A percentile compares a stretch with the other conserved stretches of the same genome.
Conservation (phyloP, 2,113 vertebrate genomes). For the Butorides virescens region DNA sequence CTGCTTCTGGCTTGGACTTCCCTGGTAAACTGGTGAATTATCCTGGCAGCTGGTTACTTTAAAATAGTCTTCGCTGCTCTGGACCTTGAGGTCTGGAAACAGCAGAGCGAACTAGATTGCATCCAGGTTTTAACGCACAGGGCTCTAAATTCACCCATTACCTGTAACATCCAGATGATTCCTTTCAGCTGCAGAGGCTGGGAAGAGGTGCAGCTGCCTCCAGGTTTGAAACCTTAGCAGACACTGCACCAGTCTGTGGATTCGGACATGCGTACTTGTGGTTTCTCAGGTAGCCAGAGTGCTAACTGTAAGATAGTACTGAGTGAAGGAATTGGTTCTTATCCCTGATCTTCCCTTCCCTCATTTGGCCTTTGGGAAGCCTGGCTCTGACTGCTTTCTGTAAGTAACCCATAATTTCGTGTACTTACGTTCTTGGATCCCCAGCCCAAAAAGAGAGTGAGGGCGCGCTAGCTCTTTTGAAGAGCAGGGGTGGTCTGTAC, state of each 20-base stretch:
- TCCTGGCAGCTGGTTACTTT: background rate
- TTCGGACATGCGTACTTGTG: accelerated
- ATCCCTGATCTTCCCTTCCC: background rate
- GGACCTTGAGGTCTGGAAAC: background rate
- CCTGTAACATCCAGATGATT: background rate
- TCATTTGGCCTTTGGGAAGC: background rate
- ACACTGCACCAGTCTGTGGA: background rate
- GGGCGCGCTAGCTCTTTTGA: accelerated
- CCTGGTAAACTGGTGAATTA: background rate
- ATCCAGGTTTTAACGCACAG: background rate
- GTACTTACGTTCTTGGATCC: background rate
- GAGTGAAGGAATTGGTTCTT: background rate
- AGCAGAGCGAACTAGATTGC: background rate
- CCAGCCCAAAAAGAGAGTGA: background rate
- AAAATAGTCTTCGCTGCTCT: background rate
- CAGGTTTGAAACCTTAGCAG: background rate
- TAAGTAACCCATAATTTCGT: background rate
- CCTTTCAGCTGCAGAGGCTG: background rate
- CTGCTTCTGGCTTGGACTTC: background rate
- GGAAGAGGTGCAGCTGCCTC: background rate
- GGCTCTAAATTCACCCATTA: background rate
- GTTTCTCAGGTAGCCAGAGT: background rate
- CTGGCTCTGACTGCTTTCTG: background rate
- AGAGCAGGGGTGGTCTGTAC: background rate
- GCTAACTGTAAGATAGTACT: background rate